A percentile compares a stretch with the other conserved stretches of the same genome.
Evolutionary conservation across 2,888 invertebrate genomes (phyloP).

Genomic region (Caenorhabditis auriculariae): DNA sequence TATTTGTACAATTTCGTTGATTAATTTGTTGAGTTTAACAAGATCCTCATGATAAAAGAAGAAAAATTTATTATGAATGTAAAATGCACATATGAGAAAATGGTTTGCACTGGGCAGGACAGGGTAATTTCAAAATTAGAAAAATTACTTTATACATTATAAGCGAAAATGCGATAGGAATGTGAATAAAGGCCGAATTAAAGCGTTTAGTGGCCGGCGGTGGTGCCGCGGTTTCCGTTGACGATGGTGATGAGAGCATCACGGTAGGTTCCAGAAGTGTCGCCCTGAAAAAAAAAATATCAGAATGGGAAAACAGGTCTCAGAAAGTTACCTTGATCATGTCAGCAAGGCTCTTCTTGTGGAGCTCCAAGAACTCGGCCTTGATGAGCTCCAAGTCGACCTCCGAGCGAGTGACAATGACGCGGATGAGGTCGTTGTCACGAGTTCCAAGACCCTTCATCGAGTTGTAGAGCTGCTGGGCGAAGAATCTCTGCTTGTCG

Average conservation of each 20-base stretch:
- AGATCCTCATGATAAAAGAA: no score
- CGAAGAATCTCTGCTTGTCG: slow-evolving; percentile 56
- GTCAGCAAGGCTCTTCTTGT: slow-evolving; percentile 47
- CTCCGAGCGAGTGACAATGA: slow-evolving; percentile 57
- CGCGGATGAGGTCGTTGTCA: slow-evolving; percentile 55
- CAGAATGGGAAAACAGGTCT: background rate
- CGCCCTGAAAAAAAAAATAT: slow-evolving; percentile 6
- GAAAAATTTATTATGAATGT: no score
- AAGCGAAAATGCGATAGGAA: no score
- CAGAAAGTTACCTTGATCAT: slow-evolving; percentile 31
- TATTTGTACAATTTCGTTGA: no score
- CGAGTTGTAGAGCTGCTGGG: slow-evolving; percentile 52
- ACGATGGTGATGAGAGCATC: slow-evolving; percentile 58
- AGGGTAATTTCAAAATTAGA: no score
- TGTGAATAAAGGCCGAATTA: no score
- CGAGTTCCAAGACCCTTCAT: slow-evolving; percentile 58
- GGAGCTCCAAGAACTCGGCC: slow-evolving; percentile 72
- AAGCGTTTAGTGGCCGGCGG: slow-evolving; percentile 20
- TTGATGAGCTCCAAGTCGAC: slow-evolving; percentile 82
- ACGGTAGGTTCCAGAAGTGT: slow-evolving; percentile 54
- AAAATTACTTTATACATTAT: no score
- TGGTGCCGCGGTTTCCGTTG: slow-evolving; percentile 48
- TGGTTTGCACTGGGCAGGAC: no score
- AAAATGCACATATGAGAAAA: no score
- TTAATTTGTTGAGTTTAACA: no score